Evolutionary conservation across 2,888 invertebrate genomes (phyloP).

Genomic region (Eupithecia tripunctaria): DNA sequence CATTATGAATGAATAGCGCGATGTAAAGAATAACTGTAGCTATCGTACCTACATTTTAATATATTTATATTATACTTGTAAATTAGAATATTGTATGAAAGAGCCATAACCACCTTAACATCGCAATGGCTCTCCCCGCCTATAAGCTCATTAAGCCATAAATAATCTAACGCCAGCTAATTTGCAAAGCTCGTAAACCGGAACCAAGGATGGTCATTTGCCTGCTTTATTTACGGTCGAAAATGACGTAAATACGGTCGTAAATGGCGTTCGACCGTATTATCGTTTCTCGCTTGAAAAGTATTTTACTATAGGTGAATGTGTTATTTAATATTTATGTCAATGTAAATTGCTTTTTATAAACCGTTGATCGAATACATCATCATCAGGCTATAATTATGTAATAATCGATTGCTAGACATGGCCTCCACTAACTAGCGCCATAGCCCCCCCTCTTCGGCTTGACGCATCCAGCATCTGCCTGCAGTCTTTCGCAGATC

Average conservation of each 20-base stretch:
- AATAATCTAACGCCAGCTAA: slow-evolving; percentile 32
- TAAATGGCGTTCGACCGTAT: slow-evolving; percentile 34
- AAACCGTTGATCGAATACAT: too few species aligned
- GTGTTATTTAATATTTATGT: neutral
- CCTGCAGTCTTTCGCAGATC: too few species aligned
- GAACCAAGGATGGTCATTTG: slow-evolving; percentile 34
- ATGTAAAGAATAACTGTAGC: neutral
- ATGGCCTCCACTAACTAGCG: too few species aligned
- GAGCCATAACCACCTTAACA: neutral
- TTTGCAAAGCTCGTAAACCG: slow-evolving; percentile 33
- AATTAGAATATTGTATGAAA: neutral
- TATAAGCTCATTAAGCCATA: slow-evolving; percentile 20
- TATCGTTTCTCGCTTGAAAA: slow-evolving; percentile 21
- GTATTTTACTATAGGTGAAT: neutral
- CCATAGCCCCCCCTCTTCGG: too few species aligned
- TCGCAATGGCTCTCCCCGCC: slow-evolving; percentile 9
- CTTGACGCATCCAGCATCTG: too few species aligned
- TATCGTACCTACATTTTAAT: neutral
- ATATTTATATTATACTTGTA: neutral
- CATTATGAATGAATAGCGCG: neutral
- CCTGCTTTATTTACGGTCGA: slow-evolving; percentile 33
- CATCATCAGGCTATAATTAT: too few species aligned
- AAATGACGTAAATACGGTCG: slow-evolving; percentile 19
- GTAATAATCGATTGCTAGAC: too few species aligned
- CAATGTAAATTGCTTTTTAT: neutral